These are phyloP conservation scores for Oreochromis aureus DNA, from an alignment of 2,113 vertebrate genomes.

Conservation along the genomic window DNA sequence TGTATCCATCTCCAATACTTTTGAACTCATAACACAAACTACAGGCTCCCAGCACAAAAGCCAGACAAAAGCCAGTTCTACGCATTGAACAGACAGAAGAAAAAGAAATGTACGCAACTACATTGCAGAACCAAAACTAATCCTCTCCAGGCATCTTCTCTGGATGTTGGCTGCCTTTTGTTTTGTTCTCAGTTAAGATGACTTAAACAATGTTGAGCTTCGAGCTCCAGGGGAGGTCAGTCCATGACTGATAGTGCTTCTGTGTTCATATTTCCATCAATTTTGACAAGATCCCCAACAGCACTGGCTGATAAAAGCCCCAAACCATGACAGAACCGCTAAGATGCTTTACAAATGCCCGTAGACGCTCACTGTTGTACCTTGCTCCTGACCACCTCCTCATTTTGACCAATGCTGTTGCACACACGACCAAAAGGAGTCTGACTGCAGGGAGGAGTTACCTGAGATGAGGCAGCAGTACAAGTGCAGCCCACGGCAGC, in stretches of 20 bases:
- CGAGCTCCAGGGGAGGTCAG: background rate
- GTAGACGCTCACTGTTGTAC: background rate
- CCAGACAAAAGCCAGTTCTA: background rate
- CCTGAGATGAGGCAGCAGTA: constrained; percentile 92
- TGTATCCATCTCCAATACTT: too few relatives aligned
- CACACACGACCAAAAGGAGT: fast-evolving
- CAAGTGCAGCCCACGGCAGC: constrained; percentile 81
- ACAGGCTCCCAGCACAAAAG: background rate
- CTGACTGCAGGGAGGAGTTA: constrained; percentile 21
- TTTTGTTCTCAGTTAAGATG: background rate
- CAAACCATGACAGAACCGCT: background rate
- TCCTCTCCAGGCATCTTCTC: background rate
- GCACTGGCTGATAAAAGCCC: background rate
- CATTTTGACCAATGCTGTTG: background rate
- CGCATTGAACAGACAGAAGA: background rate
- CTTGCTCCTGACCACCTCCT: background rate
- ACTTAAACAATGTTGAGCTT: background rate
- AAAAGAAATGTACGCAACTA: fast-evolving
- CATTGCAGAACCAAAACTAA: background rate
- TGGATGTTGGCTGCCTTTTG: background rate
- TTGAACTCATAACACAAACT: background rate
- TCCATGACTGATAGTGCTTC: background rate
- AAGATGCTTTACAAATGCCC: background rate
- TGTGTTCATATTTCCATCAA: background rate
- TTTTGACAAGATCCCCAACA: background rate